Evolutionary conservation across 2,888 invertebrate species (phyloP), one percentile per base, ranked within the genome.

Genomic region (Tipula unca): DNA sequence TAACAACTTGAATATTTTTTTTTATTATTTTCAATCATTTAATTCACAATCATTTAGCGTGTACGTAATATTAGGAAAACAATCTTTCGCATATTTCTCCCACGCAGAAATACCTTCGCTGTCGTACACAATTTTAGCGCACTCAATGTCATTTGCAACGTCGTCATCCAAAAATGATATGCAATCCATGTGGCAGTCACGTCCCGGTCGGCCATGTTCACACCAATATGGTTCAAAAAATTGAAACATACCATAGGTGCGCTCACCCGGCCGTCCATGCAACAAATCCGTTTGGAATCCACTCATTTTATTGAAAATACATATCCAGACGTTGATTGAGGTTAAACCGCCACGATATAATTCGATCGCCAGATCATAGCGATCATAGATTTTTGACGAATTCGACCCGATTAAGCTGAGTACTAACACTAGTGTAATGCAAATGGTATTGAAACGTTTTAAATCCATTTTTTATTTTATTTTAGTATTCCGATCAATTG

Each of bases 51-150:
- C 83, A 6, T 29, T 32, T 17, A 83, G 17, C 32, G 35, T 32
- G 3, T 83, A 83, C 83, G 83, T 83, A 8, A 83, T 35, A 83
- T 83, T 32, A 17, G 29, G 83, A 32, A 83, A 83, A 32, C 83
- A 83, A 17, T 83, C 83, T 17, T 83, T 83, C n/a, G 83, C 83
- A 32, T 32, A 29, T 83, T 83, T 83, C 83, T 83, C 83, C 83
- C 83, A 83, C 83, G 83, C 83, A 2, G 83, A 83, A 32, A 83
- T 83, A 17, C 83, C 83, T 83, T 83, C 83, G 4, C 1, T 83
- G 35, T 83, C 83, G 32, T 83, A 83, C 29, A 29, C 35, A 32
- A 32, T 83, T 83, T 83, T 29, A 32, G 83, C 83, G 32, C 83
- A 83, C n/a, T 17, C 32, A n/a, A 83, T 83, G 20, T 83, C 83